Evolutionary conservation across 1,140 invertebrate species (phyloP).

Genomic region (Berghia stephanieae): DNA sequence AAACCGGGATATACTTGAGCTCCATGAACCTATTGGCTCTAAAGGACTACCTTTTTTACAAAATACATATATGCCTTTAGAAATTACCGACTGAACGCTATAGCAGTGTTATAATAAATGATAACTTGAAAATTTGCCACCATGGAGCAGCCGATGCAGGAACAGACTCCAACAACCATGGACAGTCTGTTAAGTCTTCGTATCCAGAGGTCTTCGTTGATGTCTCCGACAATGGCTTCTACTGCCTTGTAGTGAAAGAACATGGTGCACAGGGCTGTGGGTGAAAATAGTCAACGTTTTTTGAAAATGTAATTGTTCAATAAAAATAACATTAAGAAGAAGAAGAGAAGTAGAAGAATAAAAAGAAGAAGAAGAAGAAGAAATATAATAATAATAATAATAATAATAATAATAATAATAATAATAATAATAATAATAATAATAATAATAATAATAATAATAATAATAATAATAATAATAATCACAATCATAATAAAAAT

Average conservation of each 20-base stretch:
- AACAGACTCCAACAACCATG: constrained; percentile 54
- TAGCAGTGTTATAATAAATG: background rate
- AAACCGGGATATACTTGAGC: no score
- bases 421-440: background rate
- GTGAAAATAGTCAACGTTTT: no score
- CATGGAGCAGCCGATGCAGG: constrained; percentile 56
- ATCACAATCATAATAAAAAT: no score
- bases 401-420: background rate
- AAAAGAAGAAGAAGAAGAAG: background rate
- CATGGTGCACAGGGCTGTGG: constrained; percentile 57
- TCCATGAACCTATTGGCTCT: background rate
- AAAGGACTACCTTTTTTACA: background rate
- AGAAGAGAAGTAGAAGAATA: background rate
- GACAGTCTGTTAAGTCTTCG: constrained; percentile 44
- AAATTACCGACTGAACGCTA: background rate
- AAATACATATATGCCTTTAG: background rate
- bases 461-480: no score
- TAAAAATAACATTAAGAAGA: no score
- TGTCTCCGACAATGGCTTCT: constrained; percentile 44
- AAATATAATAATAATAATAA: background rate
- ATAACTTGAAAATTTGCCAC: constrained; percentile 69
- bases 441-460: background rate
- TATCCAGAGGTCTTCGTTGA: constrained; percentile 42
- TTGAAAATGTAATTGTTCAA: no score
- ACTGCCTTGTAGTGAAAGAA: constrained; percentile 65